Percentiles rank a stretch among this genome's conserved stretches.
Evolutionary conservation across 2,113 vertebrate genomes (phyloP).

Genomic region (Hucho hucho): DNA sequence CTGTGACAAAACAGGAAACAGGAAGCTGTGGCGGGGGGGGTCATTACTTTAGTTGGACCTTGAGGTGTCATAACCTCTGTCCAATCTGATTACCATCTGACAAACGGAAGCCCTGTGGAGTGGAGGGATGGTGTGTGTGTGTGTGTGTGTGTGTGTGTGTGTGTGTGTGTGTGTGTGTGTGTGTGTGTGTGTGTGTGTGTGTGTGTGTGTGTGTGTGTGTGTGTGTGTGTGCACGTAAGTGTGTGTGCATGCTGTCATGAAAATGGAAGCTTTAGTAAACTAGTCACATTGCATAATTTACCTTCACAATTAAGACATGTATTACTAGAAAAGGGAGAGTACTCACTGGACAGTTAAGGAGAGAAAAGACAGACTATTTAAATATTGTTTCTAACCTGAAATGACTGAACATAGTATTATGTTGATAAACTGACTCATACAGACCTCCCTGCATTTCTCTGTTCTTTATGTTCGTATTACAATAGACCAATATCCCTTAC

Average conservation of each 20-base stretch:
- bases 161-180: neutral
- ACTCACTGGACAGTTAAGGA: no score
- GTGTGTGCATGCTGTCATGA: neutral
- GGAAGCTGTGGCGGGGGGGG: neutral
- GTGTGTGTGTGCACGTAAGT: neutral
- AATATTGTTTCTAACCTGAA: no score
- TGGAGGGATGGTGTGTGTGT: neutral
- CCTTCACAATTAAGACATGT: no score
- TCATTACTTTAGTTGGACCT: neutral
- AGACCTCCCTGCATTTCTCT: neutral
- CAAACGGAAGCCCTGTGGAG: neutral
- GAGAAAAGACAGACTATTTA: no score
- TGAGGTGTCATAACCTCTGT: conserved; percentile 19
- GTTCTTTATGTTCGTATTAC: neutral
- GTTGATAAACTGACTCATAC: neutral
- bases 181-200: neutral
- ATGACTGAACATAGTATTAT: neutral
- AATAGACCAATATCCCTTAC: conserved; percentile 16
- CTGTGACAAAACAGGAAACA: neutral
- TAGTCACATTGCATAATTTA: no score
- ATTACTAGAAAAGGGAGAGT: no score
- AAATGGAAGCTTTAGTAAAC: no score
- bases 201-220: neutral
- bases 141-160: neutral
- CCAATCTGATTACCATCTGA: conserved; percentile 10